These are phyloP conservation scores for Ceriagrion tenellum DNA, from an alignment of 2,888 invertebrate species.

Conservation along the genomic window DNA sequence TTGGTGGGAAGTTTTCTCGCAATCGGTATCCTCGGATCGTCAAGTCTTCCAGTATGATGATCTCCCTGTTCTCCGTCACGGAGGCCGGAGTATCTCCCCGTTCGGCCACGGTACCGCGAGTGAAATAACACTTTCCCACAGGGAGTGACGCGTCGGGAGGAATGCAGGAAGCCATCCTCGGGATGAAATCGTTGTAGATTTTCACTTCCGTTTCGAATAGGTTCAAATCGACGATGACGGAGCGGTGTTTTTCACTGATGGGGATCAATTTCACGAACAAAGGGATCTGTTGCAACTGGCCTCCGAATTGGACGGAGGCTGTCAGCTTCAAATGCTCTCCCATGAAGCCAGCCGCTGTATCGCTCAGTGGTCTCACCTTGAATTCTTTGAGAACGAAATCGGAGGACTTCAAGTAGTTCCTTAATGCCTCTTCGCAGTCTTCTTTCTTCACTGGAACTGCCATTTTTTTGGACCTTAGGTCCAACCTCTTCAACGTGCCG, in stretches of 20 bases:
- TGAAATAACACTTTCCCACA: not conserved
- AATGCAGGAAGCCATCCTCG: not conserved
- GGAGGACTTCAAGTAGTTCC: not conserved
- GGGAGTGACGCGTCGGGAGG: not conserved
- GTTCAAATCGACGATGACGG: not conserved
- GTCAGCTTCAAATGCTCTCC: not conserved
- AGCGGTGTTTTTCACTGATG: not conserved
- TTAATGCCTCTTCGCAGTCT: not conserved
- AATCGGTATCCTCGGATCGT: slow-evolving; percentile 53
- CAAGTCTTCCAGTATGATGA: slow-evolving; percentile 26
- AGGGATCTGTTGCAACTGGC: not conserved
- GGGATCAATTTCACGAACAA: not conserved
- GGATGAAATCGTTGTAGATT: not conserved
- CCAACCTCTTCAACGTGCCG: too few relatives aligned
- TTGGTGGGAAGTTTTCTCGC: not conserved
- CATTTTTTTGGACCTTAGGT: not conserved
- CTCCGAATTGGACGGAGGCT: not conserved
- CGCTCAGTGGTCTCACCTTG: not conserved
- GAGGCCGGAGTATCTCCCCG: not conserved
- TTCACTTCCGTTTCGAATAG: not conserved
- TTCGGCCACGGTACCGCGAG: not conserved
- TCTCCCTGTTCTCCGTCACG: not conserved
- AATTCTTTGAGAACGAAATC: not conserved
- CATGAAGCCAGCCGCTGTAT: not conserved
- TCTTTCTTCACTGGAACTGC: not conserved